Evolutionary conservation across 2,113 vertebrate genomes (phyloP), one percentile per base, ranked within the genome.

Genomic region (Colistium nudipinnis): DNA sequence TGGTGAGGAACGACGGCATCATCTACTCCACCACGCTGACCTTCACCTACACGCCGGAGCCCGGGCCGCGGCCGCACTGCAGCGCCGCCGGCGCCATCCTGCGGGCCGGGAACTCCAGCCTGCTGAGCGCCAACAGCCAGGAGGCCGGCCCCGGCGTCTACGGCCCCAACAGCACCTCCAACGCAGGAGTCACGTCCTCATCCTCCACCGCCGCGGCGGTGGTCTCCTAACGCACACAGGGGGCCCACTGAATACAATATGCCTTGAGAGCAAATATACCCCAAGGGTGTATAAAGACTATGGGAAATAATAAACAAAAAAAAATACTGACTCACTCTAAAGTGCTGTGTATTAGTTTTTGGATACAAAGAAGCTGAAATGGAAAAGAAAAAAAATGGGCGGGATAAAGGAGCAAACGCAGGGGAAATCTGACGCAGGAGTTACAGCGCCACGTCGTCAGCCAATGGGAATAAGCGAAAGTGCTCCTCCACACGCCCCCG

Each of bases 1-100:
- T 99, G 94, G 98, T 99, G 79, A 93, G 97, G 65, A 98, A 96
- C 4, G 98, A 99, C 81, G 98, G 98, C 83, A 96, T 99, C 74
- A 99, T 99, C 93, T 99, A 99, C 90, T 99, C 98, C 91, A 99
- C 98, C 91, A 98, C 96, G 81, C 96, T 99, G 94, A 99, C 96
- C 83, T 99, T 99, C 74, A 99, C 98, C 10, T 99, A 99, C 93
- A 99, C 98, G 1, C 98, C 98, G 2, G 98, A 99, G 85, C 98
- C 98, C 0, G 98, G 98, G 57, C 98, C 97, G 0, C 91, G 97
- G 68, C 97, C 98, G 1, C 98, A 99, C 87, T 99, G 98, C 95
- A 97, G 94, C 17, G 98, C 96, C 3, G 97, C 97, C 1, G 97
- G 97, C 47, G 97, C 98, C 73, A 99, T 99, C 91, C 94, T 99